Evolutionary conservation across 2,797 vertebrate genomes (phyloP).

Genomic region (Gymnopithys bicolor): DNA sequence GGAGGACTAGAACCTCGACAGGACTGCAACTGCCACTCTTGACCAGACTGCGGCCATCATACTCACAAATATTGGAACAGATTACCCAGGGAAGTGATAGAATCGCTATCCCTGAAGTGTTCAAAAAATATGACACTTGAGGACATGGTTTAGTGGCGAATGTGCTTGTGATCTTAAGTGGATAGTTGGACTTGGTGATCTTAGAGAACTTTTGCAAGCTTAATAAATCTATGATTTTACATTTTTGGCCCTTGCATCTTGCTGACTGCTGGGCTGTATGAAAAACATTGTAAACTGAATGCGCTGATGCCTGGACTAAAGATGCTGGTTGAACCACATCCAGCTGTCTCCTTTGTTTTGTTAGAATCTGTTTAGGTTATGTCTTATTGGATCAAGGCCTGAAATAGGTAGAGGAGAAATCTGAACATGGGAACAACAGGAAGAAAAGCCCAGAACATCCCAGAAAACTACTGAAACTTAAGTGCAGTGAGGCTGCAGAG

Average conservation of each 20-base stretch:
- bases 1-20: too few species aligned
- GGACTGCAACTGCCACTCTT: too few species aligned
- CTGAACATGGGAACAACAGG: neutral
- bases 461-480: neutral
- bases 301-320: neutral
- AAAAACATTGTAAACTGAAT: neutral
- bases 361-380: neutral
- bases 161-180: neutral
- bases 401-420: neutral
- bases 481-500: neutral
- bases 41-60: too few species aligned
- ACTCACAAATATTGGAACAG: neutral
- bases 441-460: neutral
- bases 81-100: neutral
- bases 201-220: neutral
- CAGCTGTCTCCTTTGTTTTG: neutral
- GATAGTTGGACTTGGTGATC: too few species aligned
- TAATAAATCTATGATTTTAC: neutral
- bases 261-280: neutral
- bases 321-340: rapidly evolving
- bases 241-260: rapidly evolving
- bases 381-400: neutral
- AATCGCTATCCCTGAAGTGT: neutral
- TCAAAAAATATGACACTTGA: neutral
- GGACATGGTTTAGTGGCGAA: neutral